Percentiles rank a stretch among this genome's conserved stretches.
Evolutionary conservation across 37 sponge, comb jelly and placozoan species (phyloP).

Genomic region (Hormiphora californensis): DNA sequence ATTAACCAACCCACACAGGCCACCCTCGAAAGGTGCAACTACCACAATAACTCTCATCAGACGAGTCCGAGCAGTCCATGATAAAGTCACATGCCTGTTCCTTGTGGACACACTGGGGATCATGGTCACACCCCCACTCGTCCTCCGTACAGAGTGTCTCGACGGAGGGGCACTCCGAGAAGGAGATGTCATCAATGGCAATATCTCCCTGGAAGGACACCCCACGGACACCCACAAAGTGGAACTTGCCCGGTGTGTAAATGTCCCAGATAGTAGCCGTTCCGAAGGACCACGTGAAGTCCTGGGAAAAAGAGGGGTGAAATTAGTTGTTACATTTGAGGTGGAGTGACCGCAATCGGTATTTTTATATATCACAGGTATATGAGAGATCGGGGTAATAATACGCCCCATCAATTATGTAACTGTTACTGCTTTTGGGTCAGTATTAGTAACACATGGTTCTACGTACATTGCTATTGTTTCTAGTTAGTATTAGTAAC

Average conservation of each 20-base stretch:
- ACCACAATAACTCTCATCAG: slow-evolving; percentile 52
- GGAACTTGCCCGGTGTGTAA: slow-evolving; percentile 52
- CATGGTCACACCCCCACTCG: slow-evolving; percentile 39
- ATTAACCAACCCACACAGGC: slow-evolving; percentile 50
- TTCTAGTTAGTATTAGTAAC: too few relatives aligned
- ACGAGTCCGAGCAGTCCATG: slow-evolving; percentile 10
- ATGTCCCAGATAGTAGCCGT: slow-evolving; percentile 54
- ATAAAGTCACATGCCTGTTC: slow-evolving; percentile 54
- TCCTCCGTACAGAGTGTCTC: slow-evolving; percentile 44
- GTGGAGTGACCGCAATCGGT: too few relatives aligned
- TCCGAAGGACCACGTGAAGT: slow-evolving; percentile 46
- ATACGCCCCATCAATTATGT: too few relatives aligned
- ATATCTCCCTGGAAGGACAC: slow-evolving; percentile 35
- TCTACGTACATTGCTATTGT: slow-evolving; percentile 15
- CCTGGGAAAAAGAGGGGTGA: not conserved
- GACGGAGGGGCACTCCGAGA: slow-evolving; percentile 34
- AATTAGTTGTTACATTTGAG: not conserved
- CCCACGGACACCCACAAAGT: slow-evolving; percentile 14
- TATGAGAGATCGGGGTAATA: too few relatives aligned
- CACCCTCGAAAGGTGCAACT: slow-evolving; percentile 46
- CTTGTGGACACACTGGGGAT: slow-evolving; percentile 44
- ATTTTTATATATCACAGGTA: too few relatives aligned
- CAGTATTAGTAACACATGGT: too few relatives aligned
- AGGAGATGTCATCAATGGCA: slow-evolving; percentile 36
- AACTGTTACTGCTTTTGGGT: too few relatives aligned